Percentiles rank a stretch among this genome's conserved stretches.
phyloP scores from a whole-genome alignment of 2,113 vertebrate genomes.

The Orthonyx spaldingii region DNA sequence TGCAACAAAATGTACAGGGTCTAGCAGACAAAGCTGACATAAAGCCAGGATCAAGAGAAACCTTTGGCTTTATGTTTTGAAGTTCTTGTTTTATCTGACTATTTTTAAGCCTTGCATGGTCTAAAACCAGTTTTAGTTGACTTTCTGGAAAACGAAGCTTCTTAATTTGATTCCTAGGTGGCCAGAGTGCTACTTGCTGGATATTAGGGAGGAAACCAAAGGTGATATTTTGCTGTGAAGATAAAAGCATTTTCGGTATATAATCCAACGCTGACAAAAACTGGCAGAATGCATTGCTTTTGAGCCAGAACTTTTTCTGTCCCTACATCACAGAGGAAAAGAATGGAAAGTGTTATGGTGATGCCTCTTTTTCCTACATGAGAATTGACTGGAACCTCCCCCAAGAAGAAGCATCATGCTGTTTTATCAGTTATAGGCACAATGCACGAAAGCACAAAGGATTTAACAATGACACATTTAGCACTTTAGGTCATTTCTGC shows the following conservation, averaged over 20 bases:
- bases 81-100: neutral
- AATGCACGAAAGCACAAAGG: neutral
- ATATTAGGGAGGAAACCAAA: neutral
- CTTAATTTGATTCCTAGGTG: neutral
- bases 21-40: neutral
- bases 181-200: neutral
- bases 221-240: neutral
- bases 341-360: neutral
- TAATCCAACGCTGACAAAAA: neutral
- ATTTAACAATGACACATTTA: neutral
- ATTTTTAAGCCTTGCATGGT: neutral
- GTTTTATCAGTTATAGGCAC: neutral
- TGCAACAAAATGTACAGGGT: neutral
- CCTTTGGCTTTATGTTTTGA: neutral
- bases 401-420: neutral
- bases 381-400: neutral
- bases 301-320: neutral
- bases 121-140: neutral
- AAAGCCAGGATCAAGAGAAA: neutral
- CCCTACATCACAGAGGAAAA: neutral
- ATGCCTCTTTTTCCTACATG: neutral
- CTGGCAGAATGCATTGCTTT: neutral
- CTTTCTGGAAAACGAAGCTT: neutral
- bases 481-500: neutral
- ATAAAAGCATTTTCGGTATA: neutral